phyloP scores from a whole-genome alignment of 2,888 invertebrate genomes.

The Drosophila rellima region DNA sequence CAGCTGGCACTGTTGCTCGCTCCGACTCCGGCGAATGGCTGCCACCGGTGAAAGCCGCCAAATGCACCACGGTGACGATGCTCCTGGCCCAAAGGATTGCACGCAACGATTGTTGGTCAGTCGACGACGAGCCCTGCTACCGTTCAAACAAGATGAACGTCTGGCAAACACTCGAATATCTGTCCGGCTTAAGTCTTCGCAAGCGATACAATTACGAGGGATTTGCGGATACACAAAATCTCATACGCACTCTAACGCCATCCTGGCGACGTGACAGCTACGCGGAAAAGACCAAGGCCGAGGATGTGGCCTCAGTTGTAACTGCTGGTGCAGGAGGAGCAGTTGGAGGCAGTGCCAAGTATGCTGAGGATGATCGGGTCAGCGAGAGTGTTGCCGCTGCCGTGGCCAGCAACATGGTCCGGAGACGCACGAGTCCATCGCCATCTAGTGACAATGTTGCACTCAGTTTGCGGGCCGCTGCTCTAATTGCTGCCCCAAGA shows the following conservation, averaged over 20 bases:
- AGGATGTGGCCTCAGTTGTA: conserved; percentile 37
- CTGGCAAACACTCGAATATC: conserved; percentile 84
- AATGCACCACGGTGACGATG: conserved; percentile 82
- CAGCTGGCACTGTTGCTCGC: conserved; percentile 69
- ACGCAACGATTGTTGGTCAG: conserved; percentile 84
- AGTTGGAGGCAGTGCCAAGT: conserved; percentile 41
- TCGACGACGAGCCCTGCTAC: conserved; percentile 81
- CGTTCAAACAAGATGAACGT: conserved; percentile 84
- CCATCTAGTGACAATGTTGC: conserved; percentile 52
- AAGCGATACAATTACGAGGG: conserved; percentile 84
- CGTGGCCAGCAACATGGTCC: conserved; percentile 31
- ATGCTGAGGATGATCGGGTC: conserved; percentile 37
- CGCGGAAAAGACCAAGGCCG: conserved; percentile 71
- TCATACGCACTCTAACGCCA: conserved; percentile 76
- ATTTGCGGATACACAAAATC: conserved; percentile 79
- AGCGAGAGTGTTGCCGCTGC: conserved; percentile 32
- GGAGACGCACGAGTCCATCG: conserved; percentile 34
- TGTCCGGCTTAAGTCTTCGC: conserved; percentile 78
- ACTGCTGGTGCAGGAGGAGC: conserved; percentile 16
- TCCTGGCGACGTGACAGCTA: conserved; percentile 83
- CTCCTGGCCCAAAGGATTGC: conserved; percentile 82
- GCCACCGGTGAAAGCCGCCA: conserved; percentile 51
- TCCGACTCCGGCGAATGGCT: conserved; percentile 65
- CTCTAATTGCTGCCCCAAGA: conserved; percentile 5
- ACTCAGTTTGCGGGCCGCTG: conserved; percentile 5